Evolutionary conservation across 2,888 invertebrate genomes (phyloP).

Genomic region (Sesia bembeciformis): DNA sequence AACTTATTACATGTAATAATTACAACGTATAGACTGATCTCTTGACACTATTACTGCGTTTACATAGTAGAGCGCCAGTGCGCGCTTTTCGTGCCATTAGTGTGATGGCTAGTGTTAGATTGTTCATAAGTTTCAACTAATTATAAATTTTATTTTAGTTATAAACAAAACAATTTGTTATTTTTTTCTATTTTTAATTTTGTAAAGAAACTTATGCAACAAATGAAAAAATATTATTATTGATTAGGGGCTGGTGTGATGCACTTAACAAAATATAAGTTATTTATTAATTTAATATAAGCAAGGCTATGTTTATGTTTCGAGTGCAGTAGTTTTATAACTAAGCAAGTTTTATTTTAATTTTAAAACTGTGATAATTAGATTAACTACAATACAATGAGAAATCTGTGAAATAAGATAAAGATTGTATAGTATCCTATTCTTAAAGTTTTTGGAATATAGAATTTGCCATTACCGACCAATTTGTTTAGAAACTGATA

Average conservation of each 20-base stretch:
- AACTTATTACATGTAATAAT: slow-evolving; percentile 13
- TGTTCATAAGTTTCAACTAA: slow-evolving; percentile 36
- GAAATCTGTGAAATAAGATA: slow-evolving; percentile 9
- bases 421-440: no score
- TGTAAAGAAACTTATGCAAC: slow-evolving; percentile 53
- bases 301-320: slow-evolving; percentile 64
- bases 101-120: slow-evolving; percentile 62
- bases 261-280: slow-evolving; percentile 57
- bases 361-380: slow-evolving; percentile 72
- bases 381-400: slow-evolving; percentile 42
- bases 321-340: slow-evolving; percentile 38
- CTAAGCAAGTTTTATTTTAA: slow-evolving; percentile 53
- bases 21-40: slow-evolving; percentile 32
- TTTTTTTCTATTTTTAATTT: slow-evolving; percentile 47
- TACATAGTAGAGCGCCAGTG: slow-evolving; percentile 34
- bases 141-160: slow-evolving; percentile 56
- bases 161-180: slow-evolving; percentile 49
- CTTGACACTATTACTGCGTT: slow-evolving; percentile 27
- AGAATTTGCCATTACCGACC: no score
- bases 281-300: slow-evolving; percentile 68
- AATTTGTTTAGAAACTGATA: no score
- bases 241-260: slow-evolving; percentile 31
- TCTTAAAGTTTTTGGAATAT: no score
- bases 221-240: slow-evolving; percentile 46
- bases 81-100: slow-evolving; percentile 53